Base-by-base conservation (phyloP, 2,113 vertebrate genomes). In the Camarhynchus parvulus region DNA sequence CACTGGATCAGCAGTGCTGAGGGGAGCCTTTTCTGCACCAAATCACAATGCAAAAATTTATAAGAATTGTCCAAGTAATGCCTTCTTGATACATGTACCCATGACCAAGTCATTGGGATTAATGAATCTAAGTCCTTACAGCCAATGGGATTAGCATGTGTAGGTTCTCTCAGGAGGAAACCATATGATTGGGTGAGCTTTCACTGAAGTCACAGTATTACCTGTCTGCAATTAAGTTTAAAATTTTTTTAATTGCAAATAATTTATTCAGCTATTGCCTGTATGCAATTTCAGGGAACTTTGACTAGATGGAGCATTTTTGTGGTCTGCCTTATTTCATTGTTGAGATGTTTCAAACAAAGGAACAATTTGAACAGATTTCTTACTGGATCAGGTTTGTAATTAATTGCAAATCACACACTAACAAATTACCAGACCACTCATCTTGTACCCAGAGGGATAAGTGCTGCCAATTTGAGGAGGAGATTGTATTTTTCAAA, bases 401-500 rank as follows among this genome's bases (percentile, higher is more conserved):
- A 92, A 94, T 94, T 94, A 95, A 93, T 92, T 93, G 47, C 80
- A 90, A 96, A 86, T 94, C 83, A 72, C 58, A 78, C 76, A 56
- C 82, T 74, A 83, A 84, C 73, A 92, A 92, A 96, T 93, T 90
- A 92, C 86, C 61, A 81, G 90, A 58, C 68, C 52, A 89, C 91
- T 95, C 79, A 20, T 90, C 77, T 86, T 4, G 1, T 89, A 95
- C 95, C 90, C 94, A 91, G 79, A 94, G 95, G 95, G 80, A 95
- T 94, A 95, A 92, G 23, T 35, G 68, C 83, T 96, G 94, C 94
- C 94, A 96, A 61, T 90, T 93, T 92, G 53, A 93, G 73, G 72
- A 93, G 82, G 79, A 93, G 79, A 62, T 37, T 3, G 0, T 89
- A 46, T 90, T 96, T 95, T 96, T 90, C 61, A 70, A 92, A 33